Evolutionary conservation across 1,140 invertebrate species (phyloP).

Genomic region (Aphelenchoides besseyi): DNA sequence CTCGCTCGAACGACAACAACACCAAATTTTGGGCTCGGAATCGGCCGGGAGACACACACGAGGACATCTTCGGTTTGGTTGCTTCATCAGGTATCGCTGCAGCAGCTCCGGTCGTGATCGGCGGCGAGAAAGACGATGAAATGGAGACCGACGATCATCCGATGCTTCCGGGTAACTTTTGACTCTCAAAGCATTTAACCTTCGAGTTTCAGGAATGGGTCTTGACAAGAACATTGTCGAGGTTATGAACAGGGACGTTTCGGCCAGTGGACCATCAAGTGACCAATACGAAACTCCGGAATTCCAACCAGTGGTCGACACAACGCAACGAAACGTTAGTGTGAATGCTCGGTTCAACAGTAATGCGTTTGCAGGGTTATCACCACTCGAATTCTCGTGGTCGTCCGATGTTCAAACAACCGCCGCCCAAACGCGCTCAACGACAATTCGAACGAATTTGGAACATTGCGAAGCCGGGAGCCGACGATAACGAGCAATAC

Average conservation of each 20-base stretch:
- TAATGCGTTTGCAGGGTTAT: not conserved
- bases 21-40: conserved; percentile 97
- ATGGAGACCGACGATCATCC: conserved; percentile 68
- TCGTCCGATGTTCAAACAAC: conserved; percentile 21
- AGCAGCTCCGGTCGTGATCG: not conserved
- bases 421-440: conserved; percentile 21
- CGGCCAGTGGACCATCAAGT: not conserved
- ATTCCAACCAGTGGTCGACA: not conserved
- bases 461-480: conserved; percentile 19
- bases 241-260: conserved; percentile 51
- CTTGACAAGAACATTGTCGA: conserved; percentile 72
- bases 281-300: not conserved
- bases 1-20: conserved; percentile 63
- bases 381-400: not conserved
- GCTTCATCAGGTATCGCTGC: conserved; percentile 74
- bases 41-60: conserved; percentile 92
- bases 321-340: not conserved
- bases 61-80: conserved; percentile 72
- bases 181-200: conserved; percentile 29
- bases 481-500: conserved; percentile 11
- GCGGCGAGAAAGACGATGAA: conserved; percentile 35
- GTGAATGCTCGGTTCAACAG: not conserved
- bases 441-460: conserved; percentile 30
- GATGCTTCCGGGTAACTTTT: conserved; percentile 73
- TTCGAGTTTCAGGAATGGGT: conserved; percentile 89